These are phyloP conservation scores for Antheraea pernyi DNA, from an alignment of 1,140 invertebrate species.

Conservation along the genomic window DNA sequence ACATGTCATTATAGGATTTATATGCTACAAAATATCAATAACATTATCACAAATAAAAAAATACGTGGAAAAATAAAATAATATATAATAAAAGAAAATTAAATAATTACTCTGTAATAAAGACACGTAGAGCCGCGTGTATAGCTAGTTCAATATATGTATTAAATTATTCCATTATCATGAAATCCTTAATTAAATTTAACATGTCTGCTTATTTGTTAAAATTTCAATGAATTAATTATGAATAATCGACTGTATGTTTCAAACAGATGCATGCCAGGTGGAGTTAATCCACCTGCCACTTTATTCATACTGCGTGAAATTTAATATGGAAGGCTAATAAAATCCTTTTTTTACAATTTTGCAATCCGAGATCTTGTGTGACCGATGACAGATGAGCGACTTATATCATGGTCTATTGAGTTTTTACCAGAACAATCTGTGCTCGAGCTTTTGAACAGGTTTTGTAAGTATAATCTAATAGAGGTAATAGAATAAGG, in stretches of 20 bases:
- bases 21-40: too few species aligned
- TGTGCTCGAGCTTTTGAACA: not conserved
- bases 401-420: constrained; percentile 35
- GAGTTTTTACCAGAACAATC: not conserved
- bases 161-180: not conserved
- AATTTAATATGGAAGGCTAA: constrained; percentile 64
- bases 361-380: constrained; percentile 57
- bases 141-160: too few species aligned
- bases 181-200: not conserved
- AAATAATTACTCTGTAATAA: too few species aligned
- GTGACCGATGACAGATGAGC: constrained; percentile 62
- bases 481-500: not conserved
- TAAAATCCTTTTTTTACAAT: constrained; percentile 41
- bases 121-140: too few species aligned
- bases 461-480: not conserved
- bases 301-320: constrained; percentile 44
- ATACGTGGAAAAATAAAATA: too few species aligned
- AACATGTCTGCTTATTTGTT: not conserved
- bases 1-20: too few species aligned
- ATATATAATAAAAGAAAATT: too few species aligned
- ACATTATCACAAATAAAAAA: too few species aligned
- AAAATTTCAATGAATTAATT: not conserved
- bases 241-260: constrained; percentile 45
- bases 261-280: constrained; percentile 62
- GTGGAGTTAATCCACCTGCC: constrained; percentile 63